Evolutionary conservation across 2,888 invertebrate genomes (phyloP).

Genomic region (Anorthoa munda): DNA sequence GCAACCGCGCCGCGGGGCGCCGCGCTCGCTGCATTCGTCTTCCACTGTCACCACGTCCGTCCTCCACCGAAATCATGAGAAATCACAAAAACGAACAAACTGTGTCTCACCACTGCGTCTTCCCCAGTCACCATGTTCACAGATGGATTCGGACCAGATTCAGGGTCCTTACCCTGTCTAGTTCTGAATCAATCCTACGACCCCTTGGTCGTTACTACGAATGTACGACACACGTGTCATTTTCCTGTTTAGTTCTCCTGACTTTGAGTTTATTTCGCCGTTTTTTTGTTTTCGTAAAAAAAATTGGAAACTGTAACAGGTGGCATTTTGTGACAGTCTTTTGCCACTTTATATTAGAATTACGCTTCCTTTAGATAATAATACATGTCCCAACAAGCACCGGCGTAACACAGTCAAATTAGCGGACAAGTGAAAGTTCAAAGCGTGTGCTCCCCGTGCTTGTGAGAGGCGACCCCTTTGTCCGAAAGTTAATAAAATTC

Average conservation of each 20-base stretch:
- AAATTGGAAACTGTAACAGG: neutral
- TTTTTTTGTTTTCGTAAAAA: neutral
- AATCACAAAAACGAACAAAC: conserved; percentile 35
- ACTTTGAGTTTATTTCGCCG: neutral
- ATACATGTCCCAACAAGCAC: neutral
- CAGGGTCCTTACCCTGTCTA: no score
- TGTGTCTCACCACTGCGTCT: neutral
- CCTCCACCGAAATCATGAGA: conserved; percentile 66
- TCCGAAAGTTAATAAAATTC: conserved; percentile 60
- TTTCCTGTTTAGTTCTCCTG: neutral
- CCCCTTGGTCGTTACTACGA: no score
- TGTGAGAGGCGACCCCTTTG: conserved; percentile 39
- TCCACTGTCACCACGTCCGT: conserved; percentile 82
- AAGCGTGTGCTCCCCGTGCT: conserved; percentile 2
- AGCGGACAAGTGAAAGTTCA: conserved; percentile 29
- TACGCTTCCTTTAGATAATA: neutral
- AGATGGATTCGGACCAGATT: neutral
- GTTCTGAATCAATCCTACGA: no score
- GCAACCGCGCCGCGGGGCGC: conserved; percentile 73
- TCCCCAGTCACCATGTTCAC: neutral
- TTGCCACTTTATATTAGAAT: no score
- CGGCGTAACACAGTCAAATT: neutral
- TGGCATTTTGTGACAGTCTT: neutral
- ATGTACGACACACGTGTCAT: no score
- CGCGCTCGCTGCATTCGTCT: conserved; percentile 75